Percentiles rank a stretch among this genome's conserved stretches.
Evolutionary conservation across 2,113 vertebrate species (phyloP).

Genomic region (Petromus typicus): DNA sequence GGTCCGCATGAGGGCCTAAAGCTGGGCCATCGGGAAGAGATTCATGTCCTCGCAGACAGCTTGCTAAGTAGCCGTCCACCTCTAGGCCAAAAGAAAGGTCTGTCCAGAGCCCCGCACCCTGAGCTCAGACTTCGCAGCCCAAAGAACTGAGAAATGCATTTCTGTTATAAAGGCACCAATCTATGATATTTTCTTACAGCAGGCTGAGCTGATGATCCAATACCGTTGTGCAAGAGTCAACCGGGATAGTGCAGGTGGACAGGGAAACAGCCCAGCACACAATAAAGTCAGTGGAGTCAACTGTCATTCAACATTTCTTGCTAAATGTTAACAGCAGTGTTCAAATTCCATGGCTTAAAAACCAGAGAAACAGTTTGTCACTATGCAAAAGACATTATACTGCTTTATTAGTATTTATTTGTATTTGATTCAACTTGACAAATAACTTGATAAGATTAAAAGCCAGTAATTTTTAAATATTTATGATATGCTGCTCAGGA

Average conservation of each 20-base stretch:
- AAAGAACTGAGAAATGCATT: neutral
- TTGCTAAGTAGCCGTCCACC: neutral
- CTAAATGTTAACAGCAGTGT: neutral
- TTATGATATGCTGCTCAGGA: neutral
- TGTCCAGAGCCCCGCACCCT: neutral
- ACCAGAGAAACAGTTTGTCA: neutral
- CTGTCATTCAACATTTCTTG: too few species aligned
- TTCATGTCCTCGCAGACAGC: neutral
- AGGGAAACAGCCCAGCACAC: neutral
- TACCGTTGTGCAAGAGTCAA: neutral
- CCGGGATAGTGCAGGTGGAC: neutral
- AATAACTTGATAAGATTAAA: constrained; percentile 41
- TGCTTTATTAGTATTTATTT: neutral
- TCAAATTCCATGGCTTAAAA: neutral
- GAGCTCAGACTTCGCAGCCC: neutral
- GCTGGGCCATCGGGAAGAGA: neutral
- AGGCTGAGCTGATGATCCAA: neutral
- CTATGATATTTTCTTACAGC: neutral
- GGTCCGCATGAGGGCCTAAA: neutral
- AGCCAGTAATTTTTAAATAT: constrained; percentile 12
- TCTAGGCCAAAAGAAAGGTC: neutral
- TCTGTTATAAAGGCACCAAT: neutral
- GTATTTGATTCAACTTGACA: constrained; percentile 17
- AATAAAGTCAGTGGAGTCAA: neutral
- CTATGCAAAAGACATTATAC: neutral